Percentiles rank a stretch among this genome's conserved stretches.
Evolutionary conservation across 2,888 invertebrate species (phyloP).

Genomic region (Ernsta delagoae): DNA sequence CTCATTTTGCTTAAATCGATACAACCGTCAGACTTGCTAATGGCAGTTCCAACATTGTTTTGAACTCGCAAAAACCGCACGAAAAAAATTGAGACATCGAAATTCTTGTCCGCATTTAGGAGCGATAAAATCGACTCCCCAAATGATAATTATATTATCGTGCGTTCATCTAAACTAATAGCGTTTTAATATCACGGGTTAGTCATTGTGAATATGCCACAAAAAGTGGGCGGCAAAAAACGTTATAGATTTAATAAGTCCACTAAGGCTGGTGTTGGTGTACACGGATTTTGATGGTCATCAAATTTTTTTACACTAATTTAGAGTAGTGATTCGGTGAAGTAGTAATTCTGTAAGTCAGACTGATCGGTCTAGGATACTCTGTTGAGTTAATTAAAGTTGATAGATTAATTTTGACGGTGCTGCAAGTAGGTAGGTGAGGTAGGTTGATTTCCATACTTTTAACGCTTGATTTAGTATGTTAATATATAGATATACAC

Average conservation of each 20-base stretch:
- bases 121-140: slow-evolving; percentile 75
- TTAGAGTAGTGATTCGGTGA: slow-evolving; percentile 27
- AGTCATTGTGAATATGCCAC: slow-evolving; percentile 58
- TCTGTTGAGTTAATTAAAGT: slow-evolving; percentile 27
- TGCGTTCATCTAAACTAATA: slow-evolving; percentile 75
- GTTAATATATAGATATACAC: neutral
- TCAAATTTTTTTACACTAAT: slow-evolving; percentile 40
- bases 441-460: neutral
- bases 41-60: slow-evolving; percentile 65
- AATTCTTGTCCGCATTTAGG: slow-evolving; percentile 76
- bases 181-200: slow-evolving; percentile 79
- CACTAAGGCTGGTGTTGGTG: slow-evolving; percentile 41
- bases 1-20: slow-evolving; percentile 36
- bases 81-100: slow-evolving; percentile 71
- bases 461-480: slow-evolving; percentile 2
- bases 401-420: slow-evolving; percentile 16
- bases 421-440: neutral
- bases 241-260: slow-evolving; percentile 43
- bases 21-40: slow-evolving; percentile 58
- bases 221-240: slow-evolving; percentile 44
- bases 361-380: slow-evolving; percentile 8
- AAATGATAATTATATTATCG: slow-evolving; percentile 81
- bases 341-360: slow-evolving; percentile 18
- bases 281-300: slow-evolving; percentile 39
- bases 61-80: slow-evolving; percentile 58